phyloP scores from a whole-genome alignment of 2,888 invertebrate genomes.

The Liposcelis brunnea region DNA sequence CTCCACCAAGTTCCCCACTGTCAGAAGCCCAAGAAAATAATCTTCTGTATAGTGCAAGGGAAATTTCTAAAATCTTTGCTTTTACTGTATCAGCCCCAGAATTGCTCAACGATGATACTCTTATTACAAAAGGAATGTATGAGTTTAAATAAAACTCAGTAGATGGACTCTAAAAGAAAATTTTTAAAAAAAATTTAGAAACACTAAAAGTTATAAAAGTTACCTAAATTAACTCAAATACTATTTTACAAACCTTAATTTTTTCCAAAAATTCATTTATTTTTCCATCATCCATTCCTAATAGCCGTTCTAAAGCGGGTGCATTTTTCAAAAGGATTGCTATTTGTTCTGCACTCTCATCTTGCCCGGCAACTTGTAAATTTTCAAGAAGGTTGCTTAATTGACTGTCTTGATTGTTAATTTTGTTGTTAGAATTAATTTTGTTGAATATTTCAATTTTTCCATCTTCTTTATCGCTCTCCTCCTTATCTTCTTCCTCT shows the following conservation, averaged over 20 bases:
- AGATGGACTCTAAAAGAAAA: not conserved
- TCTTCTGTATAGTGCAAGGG: slow-evolving; percentile 32
- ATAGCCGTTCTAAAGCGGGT: too few species aligned
- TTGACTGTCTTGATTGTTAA: not conserved
- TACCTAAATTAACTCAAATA: too few species aligned
- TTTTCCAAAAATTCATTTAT: too few species aligned
- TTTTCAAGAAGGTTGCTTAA: too few species aligned
- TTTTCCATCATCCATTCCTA: too few species aligned
- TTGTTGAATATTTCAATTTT: not conserved
- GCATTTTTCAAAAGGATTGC: too few species aligned
- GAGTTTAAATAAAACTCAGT: not conserved
- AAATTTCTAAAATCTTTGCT: slow-evolving; percentile 16
- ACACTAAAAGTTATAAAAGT: too few species aligned
- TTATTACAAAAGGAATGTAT: not conserved
- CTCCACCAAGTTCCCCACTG: slow-evolving; percentile 31
- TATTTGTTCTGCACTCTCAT: too few species aligned
- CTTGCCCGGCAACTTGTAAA: too few species aligned
- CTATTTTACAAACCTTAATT: too few species aligned
- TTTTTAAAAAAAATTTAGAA: too few species aligned
- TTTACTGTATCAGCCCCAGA: not conserved
- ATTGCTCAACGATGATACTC: not conserved
- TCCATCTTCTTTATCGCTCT: slow-evolving; percentile 12
- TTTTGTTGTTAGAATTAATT: too few species aligned
- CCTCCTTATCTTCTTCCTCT: slow-evolving; percentile 13
- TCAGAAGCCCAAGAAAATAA: slow-evolving; percentile 33